phyloP scores from a whole-genome alignment of 2,113 vertebrate genomes.

The Mohoua ochrocephala region DNA sequence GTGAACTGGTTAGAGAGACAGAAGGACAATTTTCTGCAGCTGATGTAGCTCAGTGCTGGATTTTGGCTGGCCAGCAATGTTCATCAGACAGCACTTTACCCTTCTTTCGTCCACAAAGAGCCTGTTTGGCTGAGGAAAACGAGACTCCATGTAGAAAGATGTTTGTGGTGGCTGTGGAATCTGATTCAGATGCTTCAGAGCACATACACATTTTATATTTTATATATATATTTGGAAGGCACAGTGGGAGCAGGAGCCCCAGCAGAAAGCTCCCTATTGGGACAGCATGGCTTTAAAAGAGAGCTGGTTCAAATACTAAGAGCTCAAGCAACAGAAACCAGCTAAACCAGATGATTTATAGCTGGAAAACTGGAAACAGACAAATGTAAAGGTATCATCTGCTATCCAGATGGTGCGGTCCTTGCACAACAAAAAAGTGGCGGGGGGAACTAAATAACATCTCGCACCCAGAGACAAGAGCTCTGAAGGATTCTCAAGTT shows the following conservation, averaged over 20 bases:
- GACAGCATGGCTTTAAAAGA: not conserved
- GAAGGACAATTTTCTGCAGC: not conserved
- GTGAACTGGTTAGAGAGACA: not conserved
- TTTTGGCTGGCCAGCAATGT: not conserved
- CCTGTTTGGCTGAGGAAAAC: not conserved
- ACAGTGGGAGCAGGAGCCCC: not conserved
- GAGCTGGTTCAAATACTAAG: constrained; percentile 26
- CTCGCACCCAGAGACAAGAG: not conserved
- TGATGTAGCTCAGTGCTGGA: not conserved
- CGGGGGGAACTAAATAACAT: not conserved
- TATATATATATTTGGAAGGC: not conserved
- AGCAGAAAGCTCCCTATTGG: not conserved
- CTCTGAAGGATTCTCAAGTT: not conserved
- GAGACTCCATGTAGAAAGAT: not conserved
- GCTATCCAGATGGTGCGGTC: constrained; percentile 43
- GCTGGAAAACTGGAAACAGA: constrained; percentile 38
- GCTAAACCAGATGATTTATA: constrained; percentile 41
- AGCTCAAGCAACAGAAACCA: constrained; percentile 30
- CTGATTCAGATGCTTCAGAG: not conserved
- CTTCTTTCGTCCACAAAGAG: not conserved
- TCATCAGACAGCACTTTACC: not conserved
- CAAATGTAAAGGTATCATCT: constrained; percentile 54
- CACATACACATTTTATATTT: not conserved
- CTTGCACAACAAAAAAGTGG: not conserved
- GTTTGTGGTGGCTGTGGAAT: not conserved